phyloP scores from a whole-genome alignment of 2,797 vertebrate species.

The Amblyraja radiata region DNA sequence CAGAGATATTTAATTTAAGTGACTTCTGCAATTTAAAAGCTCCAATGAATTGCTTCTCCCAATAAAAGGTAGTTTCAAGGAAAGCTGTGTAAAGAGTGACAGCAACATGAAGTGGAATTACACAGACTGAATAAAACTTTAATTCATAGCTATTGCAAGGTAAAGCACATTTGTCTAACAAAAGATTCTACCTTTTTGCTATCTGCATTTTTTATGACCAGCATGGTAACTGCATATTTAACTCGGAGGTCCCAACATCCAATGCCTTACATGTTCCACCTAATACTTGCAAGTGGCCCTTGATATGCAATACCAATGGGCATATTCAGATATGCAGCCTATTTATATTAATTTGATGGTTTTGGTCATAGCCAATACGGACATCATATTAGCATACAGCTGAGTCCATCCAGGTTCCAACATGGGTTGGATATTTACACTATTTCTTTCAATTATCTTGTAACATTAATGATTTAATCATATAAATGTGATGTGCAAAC shows the following conservation, averaged over 20 bases:
- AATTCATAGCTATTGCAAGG: constrained; percentile 27
- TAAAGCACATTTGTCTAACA: constrained; percentile 34
- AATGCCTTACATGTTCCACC: neutral
- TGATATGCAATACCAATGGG: constrained; percentile 17
- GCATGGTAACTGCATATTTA: constrained; percentile 17
- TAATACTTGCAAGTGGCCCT: neutral
- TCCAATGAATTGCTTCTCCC: neutral
- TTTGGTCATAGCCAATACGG: constrained; percentile 14
- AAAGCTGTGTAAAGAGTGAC: constrained; percentile 15
- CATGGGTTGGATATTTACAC: neutral
- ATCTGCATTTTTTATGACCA: constrained; percentile 35
- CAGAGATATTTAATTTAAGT: neutral
- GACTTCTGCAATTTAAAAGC: constrained; percentile 9
- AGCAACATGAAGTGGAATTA: constrained; percentile 32
- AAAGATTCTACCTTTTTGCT: constrained; percentile 22
- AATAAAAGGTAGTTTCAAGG: constrained; percentile 5
- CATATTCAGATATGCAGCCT: neutral
- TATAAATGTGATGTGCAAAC: constrained; percentile 27
- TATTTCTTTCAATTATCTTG: constrained; percentile 37
- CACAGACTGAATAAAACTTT: constrained; percentile 3
- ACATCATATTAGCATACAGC: neutral
- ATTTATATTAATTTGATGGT: constrained; percentile 17
- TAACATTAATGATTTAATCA: constrained; percentile 37
- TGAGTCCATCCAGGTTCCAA: neutral
- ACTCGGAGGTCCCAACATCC: neutral